Percentiles rank a stretch among this genome's conserved stretches.
Evolutionary conservation across 2,888 invertebrate species (phyloP).

Genomic region (Sepiola atlantica): DNA sequence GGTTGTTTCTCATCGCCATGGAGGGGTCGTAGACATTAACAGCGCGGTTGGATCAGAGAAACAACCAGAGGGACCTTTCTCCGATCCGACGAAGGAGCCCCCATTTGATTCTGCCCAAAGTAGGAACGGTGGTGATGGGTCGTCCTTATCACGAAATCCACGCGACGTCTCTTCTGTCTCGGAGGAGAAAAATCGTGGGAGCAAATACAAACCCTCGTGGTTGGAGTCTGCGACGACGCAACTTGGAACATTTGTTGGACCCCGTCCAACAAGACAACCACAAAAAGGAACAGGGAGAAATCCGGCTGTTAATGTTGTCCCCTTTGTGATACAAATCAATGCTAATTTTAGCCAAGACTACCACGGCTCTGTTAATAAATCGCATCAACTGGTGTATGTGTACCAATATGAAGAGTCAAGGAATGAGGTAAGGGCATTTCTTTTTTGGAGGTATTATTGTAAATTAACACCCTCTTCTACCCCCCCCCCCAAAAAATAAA

Average conservation of each 20-base stretch:
- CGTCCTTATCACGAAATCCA: not conserved
- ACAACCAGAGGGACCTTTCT: not conserved
- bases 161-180: not conserved
- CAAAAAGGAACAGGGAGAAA: not conserved
- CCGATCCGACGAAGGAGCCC: not conserved
- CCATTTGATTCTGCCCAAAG: not conserved
- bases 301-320: not conserved
- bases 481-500: no score
- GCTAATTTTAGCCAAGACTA: conserved; percentile 38
- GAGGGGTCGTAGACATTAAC: not conserved
- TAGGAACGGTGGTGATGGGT: not conserved
- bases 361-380: not conserved
- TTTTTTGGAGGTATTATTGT: no score
- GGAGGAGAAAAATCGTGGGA: not conserved
- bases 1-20: not conserved
- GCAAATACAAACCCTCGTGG: not conserved
- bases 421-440: not conserved
- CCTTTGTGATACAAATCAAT: not conserved
- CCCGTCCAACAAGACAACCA: not conserved
- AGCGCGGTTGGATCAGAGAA: not conserved
- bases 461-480: no score
- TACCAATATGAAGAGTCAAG: conserved; percentile 35
- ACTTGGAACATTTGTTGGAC: not conserved
- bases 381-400: not conserved
- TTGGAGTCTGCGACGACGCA: no score